These are phyloP conservation scores for Trissolcus basalis DNA, from an alignment of 1,140 invertebrate genomes.

Conservation along the genomic window DNA sequence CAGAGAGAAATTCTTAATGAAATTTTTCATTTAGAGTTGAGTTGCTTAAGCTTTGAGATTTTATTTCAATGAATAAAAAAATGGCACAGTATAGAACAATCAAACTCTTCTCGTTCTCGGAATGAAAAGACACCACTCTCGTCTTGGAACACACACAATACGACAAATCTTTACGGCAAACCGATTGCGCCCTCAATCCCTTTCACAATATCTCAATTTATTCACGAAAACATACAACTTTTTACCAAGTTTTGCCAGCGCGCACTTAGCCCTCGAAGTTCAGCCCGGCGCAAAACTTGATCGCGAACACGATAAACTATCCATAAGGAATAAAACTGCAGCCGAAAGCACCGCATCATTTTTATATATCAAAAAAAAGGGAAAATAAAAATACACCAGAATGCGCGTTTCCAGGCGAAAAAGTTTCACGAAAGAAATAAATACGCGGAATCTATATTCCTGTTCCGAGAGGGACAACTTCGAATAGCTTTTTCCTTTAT, in stretches of 20 bases:
- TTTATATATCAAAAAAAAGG: constrained; percentile 8
- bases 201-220: constrained; percentile 48
- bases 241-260: constrained; percentile 34
- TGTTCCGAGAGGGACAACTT: too few relatives aligned
- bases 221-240: constrained; percentile 48
- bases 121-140: constrained; percentile 5
- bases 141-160: constrained; percentile 16
- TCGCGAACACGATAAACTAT: constrained; percentile 43
- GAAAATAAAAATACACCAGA: constrained; percentile 19
- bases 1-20: too few relatives aligned
- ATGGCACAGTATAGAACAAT: not conserved
- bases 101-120: not conserved
- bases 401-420: constrained; percentile 1
- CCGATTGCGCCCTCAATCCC: constrained; percentile 37
- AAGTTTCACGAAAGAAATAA: not conserved
- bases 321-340: constrained; percentile 23
- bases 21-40: not conserved
- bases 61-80: not conserved
- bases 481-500: too few relatives aligned
- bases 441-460: too few relatives aligned
- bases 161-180: constrained; percentile 33
- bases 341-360: constrained; percentile 16
- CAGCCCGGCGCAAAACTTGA: constrained; percentile 36
- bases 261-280: constrained; percentile 41
- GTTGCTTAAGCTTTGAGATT: not conserved